Base-by-base conservation (phyloP, 2,113 vertebrate genomes). In the Astur gentilis region DNA sequence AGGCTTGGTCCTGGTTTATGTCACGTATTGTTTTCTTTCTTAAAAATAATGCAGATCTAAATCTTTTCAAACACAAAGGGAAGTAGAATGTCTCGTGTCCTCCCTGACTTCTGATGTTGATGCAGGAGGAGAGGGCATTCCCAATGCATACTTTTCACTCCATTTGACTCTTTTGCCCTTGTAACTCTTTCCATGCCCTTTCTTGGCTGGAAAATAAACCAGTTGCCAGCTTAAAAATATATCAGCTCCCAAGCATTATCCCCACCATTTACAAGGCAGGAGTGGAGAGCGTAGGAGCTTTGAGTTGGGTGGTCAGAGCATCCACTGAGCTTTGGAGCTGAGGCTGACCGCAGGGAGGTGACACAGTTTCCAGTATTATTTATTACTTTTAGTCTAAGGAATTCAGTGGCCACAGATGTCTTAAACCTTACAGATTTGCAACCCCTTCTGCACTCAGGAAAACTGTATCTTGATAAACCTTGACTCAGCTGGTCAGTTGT, bases 11-110 rank as follows among this genome's bases (percentile, higher is more conserved):
- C 58, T 94, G 87, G 65, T 65, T 85, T 75, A 34, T 93, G 96
- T 97, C 97, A 97, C 84, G 82, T 91, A 96, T 94, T 95, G 93
- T 96, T 96, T 97, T 97, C 95, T 91, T 87, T 76, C 94, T 93
- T 88, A 57, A 91, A 95, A 93, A 95, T 92, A 97, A 94, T 76
- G 81, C 49, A 91, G 89, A 90, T 91, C 67, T 88, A 42, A 94
- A 92, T 93, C 66, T 95, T 85, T 82, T 79, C 52, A 91, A 87
- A 93, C 52, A 90, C 83, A 95, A 92, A 94, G 66, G 78, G 55
- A 95, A 87, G 60, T 58, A 93, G 87, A 86, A 67, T 42, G 20
- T 71, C 65, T 77, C 4, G 0, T 4, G 27, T 29, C 77, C 52
- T 80, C 87, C 79, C 72, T 67, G 90, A 50, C 66, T 84, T 77